Evolutionary conservation across 2,888 invertebrate species (phyloP), one percentile per base, ranked within the genome.

Genomic region (Perithous albicinctus): DNA sequence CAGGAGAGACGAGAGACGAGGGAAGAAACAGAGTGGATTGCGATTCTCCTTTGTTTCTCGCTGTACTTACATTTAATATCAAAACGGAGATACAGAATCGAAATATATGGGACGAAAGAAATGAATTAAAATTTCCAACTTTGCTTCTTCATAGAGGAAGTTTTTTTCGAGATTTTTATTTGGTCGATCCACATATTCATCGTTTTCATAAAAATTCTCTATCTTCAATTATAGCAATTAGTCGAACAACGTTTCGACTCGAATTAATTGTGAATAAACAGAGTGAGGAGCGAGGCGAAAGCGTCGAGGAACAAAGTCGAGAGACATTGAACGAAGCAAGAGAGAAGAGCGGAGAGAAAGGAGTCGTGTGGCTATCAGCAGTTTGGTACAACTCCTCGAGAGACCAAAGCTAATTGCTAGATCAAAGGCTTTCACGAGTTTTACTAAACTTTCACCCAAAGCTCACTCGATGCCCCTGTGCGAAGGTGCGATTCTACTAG

Each of bases 331-430:
- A 18, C 8, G 20, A 15, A 7, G 26, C 26, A 7, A 18, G 43
- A 0, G 56, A 59, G 15, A n/a, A n/a, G 10, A 32, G 29, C 29
- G 46, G 2, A 12, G 43, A 23, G 43, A 18, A 10, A 6, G 20
- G 32, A 8, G 59, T 32, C 43, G 32, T 29, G 59, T 43, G 72
- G 43, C 72, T 48, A 70, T 59, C 63, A 72, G 56, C 43, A 70
- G 43, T 59, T 70, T 32, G 41, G 67, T 48, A 51, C 54, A 41
- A 59, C 29, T 43, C 18, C 43, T 29, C 56, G 54, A 56, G 59
- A 59, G 59, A 59, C 66, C 77, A 80, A 83, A 84, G 84, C 80
- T 85, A 86, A 85, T 85, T 86, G 84, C 84, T 75, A 70, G 84
- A 86, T 86, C 85, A 85, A 84, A 85, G 84, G 83, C 78, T 72